Evolutionary conservation across 2,888 invertebrate genomes (phyloP).

Genomic region (Zeuzera pyrina): DNA sequence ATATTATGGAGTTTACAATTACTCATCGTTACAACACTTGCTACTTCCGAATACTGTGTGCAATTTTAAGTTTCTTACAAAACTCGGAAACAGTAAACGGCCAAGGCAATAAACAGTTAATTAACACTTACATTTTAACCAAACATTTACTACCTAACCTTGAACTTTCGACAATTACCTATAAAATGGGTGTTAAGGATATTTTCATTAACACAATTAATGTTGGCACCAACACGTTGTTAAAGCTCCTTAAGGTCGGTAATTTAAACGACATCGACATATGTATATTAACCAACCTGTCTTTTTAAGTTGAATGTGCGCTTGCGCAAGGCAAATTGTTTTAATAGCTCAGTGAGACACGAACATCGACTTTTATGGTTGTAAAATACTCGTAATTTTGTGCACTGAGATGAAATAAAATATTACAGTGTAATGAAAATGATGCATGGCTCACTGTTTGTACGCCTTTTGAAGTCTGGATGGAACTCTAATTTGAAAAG

Average conservation of each 20-base stretch:
- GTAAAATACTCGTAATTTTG: too few relatives aligned
- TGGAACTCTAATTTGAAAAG: too few relatives aligned
- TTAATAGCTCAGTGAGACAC: constrained; percentile 14
- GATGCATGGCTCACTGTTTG: too few relatives aligned
- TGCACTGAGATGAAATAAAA: too few relatives aligned
- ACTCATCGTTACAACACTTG: constrained; percentile 20
- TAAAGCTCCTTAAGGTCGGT: constrained; percentile 10
- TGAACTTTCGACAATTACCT: constrained; percentile 34
- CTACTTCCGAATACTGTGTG: background rate
- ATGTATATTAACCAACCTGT: too few relatives aligned
- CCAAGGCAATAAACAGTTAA: constrained; percentile 5
- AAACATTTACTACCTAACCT: constrained; percentile 20
- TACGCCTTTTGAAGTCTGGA: too few relatives aligned
- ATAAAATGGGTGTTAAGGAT: constrained; percentile 24
- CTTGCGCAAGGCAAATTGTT: constrained; percentile 22
- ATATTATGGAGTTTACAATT: constrained; percentile 25
- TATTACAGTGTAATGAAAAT: too few relatives aligned
- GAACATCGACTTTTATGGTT: constrained; percentile 23
- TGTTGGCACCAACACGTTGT: constrained; percentile 2
- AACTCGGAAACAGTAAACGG: constrained; percentile 17
- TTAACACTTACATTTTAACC: constrained; percentile 2
- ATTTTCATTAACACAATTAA: constrained; percentile 23
- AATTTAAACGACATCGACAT: constrained; percentile 12
- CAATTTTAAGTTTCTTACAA: constrained; percentile 10
- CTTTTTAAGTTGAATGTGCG: constrained; percentile 10